Conservation (phyloP, 1,140 invertebrate species). For the Uloborus diversus region DNA sequence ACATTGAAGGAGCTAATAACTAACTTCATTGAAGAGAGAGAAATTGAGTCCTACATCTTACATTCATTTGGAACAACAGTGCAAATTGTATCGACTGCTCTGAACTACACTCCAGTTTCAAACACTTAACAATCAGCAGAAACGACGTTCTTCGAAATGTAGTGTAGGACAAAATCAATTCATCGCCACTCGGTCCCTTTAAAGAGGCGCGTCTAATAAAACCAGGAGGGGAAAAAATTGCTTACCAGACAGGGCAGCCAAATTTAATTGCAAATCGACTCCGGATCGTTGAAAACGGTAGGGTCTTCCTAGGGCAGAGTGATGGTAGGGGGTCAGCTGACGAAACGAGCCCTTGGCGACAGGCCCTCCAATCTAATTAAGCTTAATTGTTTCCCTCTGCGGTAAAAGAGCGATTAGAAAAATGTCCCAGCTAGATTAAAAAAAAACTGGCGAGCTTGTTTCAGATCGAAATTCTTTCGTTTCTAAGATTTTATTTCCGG, state of each 20-base stretch:
- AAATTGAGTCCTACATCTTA: no score
- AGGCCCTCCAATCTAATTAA: slow-evolving; percentile 51
- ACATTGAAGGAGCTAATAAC: no score
- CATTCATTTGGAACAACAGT: no score
- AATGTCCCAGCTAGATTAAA: slow-evolving; percentile 53
- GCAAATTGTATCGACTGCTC: no score
- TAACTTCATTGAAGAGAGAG: no score
- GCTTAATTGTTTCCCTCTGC: slow-evolving; percentile 46
- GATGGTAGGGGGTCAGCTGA: slow-evolving; percentile 38
- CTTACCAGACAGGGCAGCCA: slow-evolving; percentile 7
- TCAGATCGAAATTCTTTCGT: slow-evolving; percentile 44
- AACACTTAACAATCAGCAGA: no score
- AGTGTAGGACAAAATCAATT: no score
- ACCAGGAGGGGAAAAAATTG: slow-evolving; percentile 23
- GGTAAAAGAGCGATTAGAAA: slow-evolving; percentile 46
- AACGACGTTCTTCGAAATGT: no score
- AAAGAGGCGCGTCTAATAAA: slow-evolving; percentile 37
- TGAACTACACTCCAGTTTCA: no score
- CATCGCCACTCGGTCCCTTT: no score
- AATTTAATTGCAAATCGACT: slow-evolving; percentile 23
- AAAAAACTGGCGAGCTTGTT: slow-evolving; percentile 37
- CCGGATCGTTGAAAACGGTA: slow-evolving; percentile 1
- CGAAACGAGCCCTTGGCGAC: slow-evolving; percentile 35
- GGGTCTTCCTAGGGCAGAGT: not conserved
- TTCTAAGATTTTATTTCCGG: slow-evolving; percentile 51